Percentiles rank a stretch among this genome's conserved stretches.
phyloP scores from a whole-genome alignment of 2,888 invertebrate species.

The Koerneria pararmatus region DNA sequence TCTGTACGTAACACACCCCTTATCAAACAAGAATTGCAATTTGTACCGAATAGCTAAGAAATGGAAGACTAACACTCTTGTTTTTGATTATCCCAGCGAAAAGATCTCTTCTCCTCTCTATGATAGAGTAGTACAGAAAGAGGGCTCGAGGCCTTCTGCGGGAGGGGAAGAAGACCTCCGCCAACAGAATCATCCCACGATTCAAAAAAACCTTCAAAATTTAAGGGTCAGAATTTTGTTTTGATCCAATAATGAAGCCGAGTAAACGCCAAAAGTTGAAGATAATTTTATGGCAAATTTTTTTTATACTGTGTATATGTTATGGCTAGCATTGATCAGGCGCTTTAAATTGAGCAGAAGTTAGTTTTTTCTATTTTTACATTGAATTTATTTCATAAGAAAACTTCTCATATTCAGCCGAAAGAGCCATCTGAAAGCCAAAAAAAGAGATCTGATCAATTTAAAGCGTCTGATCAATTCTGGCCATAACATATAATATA shows the following conservation, averaged over 20 bases:
- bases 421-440: background rate
- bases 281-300: too few species aligned
- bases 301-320: too few species aligned
- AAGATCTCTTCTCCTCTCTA: conserved; percentile 1
- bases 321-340: too few species aligned
- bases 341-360: too few species aligned
- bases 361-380: background rate
- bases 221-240: too few species aligned
- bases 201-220: conserved; percentile 20
- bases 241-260: too few species aligned
- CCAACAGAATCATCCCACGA: conserved; percentile 10
- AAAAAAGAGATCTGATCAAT: too few species aligned
- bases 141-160: conserved; percentile 16
- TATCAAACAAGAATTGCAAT: background rate
- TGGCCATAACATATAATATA: too few species aligned
- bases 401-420: background rate
- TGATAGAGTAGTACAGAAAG: conserved; percentile 4
- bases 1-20: too few species aligned
- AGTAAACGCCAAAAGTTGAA: too few species aligned
- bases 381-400: background rate
- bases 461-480: too few species aligned
- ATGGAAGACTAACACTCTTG: background rate
- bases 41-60: background rate
- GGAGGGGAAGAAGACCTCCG: conserved; percentile 9
- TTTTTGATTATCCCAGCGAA: background rate